Percentiles rank a stretch among this genome's conserved stretches.
phyloP scores from a whole-genome alignment of 2,888 invertebrate genomes.

The Plagiodera versicolora region DNA sequence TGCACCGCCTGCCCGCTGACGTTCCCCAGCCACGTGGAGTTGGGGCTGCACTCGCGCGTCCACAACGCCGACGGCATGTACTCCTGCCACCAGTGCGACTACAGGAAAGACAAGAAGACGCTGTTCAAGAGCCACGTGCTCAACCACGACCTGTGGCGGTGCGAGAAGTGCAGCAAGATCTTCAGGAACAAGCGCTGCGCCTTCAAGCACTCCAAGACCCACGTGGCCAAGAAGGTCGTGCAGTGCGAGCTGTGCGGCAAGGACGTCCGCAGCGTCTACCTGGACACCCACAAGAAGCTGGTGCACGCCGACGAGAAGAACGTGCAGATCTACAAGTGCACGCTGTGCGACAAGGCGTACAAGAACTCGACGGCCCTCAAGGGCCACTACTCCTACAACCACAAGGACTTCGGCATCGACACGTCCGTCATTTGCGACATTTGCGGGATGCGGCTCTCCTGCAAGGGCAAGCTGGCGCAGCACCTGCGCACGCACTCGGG shows the following conservation, averaged over 20 bases:
- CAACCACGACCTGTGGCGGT: slow-evolving; percentile 56
- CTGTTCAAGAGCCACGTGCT: slow-evolving; percentile 51
- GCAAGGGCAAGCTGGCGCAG: slow-evolving; percentile 47
- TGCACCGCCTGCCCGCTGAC: slow-evolving; percentile 46
- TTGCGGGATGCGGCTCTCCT: slow-evolving; percentile 41
- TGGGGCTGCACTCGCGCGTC: slow-evolving; percentile 45
- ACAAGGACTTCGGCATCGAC: slow-evolving; percentile 29
- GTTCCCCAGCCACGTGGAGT: slow-evolving; percentile 45
- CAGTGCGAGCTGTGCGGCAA: slow-evolving; percentile 59
- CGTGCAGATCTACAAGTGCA: slow-evolving; percentile 24
- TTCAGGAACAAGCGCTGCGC: slow-evolving; percentile 58
- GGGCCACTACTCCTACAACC: slow-evolving; percentile 27
- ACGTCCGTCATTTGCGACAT: slow-evolving; percentile 28
- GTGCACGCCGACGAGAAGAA: slow-evolving; percentile 24
- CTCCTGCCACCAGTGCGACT: slow-evolving; percentile 47
- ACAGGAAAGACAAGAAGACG: slow-evolving; percentile 44
- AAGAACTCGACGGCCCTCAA: slow-evolving; percentile 27
- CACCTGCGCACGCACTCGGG: slow-evolving; percentile 59
- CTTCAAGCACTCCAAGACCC: slow-evolving; percentile 53
- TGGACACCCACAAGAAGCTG: slow-evolving; percentile 27
- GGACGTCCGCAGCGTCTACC: slow-evolving; percentile 49
- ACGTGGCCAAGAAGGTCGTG: slow-evolving; percentile 58
- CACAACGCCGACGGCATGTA: slow-evolving; percentile 45
- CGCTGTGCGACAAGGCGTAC: slow-evolving; percentile 27
- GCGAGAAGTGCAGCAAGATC: slow-evolving; percentile 55